These are phyloP conservation scores for Corvus cornix DNA, from an alignment of 2,113 vertebrate species.

Conservation along the genomic window DNA sequence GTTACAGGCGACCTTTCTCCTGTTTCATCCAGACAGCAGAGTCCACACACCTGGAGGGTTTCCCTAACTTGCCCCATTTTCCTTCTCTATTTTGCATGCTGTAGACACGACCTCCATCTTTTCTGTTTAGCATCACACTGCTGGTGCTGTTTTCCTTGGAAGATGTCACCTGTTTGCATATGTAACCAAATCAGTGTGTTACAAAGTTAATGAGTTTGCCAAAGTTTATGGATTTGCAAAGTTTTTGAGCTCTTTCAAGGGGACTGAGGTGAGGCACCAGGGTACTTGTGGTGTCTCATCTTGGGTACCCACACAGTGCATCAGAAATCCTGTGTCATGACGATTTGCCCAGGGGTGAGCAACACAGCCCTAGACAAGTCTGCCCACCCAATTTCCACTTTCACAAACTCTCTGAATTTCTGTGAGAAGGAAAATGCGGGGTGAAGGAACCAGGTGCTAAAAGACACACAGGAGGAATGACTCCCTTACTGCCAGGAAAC, in stretches of 20 bases:
- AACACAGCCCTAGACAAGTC: neutral
- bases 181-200: slow-evolving; percentile 18
- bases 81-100: slow-evolving; percentile 46
- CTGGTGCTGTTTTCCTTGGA: slow-evolving; percentile 7
- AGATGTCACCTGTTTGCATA: neutral
- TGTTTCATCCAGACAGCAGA: slow-evolving; percentile 8
- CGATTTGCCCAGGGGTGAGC: neutral
- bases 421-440: neutral
- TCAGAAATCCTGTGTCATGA: neutral
- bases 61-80: slow-evolving; percentile 15
- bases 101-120: neutral
- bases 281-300: neutral
- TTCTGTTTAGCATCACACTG: slow-evolving; percentile 20
- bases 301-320: neutral
- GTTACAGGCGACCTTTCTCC: slow-evolving; percentile 50
- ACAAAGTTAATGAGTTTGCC: neutral
- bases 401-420: neutral
- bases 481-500: neutral
- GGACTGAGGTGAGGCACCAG: neutral
- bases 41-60: neutral
- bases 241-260: neutral
- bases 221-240: neutral
- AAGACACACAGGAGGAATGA: neutral
- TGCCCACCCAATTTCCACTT: neutral
- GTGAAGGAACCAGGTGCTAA: neutral